A percentile compares a stretch with the other conserved stretches of the same genome.
phyloP scores from a whole-genome alignment of 53 echinoderm and acorn worm species.

The Mesocentrotus franciscanus region DNA sequence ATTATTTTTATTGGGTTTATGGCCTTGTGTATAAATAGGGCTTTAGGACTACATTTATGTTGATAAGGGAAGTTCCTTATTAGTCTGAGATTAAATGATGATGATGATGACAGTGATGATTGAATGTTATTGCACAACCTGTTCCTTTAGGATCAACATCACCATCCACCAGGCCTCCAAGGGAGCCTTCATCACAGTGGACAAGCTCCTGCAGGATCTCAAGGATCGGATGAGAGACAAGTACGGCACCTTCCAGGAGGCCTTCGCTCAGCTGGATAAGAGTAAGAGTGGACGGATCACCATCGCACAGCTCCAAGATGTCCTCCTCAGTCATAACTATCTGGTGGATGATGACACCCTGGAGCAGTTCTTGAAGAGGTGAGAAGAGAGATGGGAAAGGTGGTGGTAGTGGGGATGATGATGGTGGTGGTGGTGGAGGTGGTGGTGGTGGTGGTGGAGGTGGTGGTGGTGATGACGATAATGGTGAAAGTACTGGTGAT shows the following conservation, averaged over 20 bases:
- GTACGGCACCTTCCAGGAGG: conserved; percentile 91
- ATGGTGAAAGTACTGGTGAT: neutral
- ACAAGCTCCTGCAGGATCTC: conserved; percentile 81
- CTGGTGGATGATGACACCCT: conserved; percentile 92
- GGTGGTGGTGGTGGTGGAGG: neutral
- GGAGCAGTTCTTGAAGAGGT: conserved; percentile 80
- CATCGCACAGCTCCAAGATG: conserved; percentile 76
- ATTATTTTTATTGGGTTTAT: no score
- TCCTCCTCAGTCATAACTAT: conserved; percentile 90
- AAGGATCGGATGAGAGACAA: conserved; percentile 93
- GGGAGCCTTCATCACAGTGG: conserved; percentile 84
- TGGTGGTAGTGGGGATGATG: neutral
- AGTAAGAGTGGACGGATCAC: conserved; percentile 83
- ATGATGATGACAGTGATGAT: neutral
- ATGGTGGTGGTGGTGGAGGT: neutral
- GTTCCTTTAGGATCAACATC: conserved; percentile 81
- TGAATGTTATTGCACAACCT: conserved; percentile 25
- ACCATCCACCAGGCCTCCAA: conserved; percentile 90
- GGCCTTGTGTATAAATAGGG: no score
- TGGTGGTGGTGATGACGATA: neutral
- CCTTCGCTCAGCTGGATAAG: conserved; percentile 85
- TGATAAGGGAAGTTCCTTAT: no score
- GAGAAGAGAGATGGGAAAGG: conserved; percentile 25
- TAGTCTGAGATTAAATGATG: no score
- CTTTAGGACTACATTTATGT: no score